Percentiles rank a stretch among this genome's conserved stretches.
These are phyloP conservation scores for Neolamprologus hecqui DNA, from an alignment of 2,113 vertebrate genomes.

Conservation along the genomic window DNA sequence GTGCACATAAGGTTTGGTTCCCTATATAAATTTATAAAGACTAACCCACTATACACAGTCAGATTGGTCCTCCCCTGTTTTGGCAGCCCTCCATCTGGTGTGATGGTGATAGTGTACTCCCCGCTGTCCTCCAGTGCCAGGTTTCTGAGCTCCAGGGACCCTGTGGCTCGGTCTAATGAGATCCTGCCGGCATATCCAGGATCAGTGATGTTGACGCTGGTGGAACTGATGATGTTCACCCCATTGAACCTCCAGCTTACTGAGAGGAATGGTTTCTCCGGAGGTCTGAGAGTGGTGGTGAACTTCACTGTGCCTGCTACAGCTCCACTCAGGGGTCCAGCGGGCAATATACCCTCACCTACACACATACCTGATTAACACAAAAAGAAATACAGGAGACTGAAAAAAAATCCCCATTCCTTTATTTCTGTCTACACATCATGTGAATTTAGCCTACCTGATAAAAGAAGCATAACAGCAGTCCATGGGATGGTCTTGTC, in stretches of 20 bases:
- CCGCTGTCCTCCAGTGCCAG: constrained; percentile 38
- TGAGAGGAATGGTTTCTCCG: background rate
- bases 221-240: constrained; percentile 23
- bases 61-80: background rate
- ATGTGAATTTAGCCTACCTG: constrained; percentile 12
- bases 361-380: background rate
- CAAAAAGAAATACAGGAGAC: rapidly evolving
- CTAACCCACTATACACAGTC: constrained; percentile 41
- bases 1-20: rapidly evolving
- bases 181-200: constrained; percentile 4
- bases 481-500: background rate
- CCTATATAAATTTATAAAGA: background rate
- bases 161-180: constrained; percentile 37
- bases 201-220: background rate
- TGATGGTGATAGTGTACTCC: constrained; percentile 32
- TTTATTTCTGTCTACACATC: background rate
- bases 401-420: background rate
- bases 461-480: background rate
- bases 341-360: constrained; percentile 17
- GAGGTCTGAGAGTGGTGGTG: constrained; percentile 20
- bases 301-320: constrained; percentile 30
- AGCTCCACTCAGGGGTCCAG: constrained; percentile 32
- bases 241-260: constrained; percentile 56
- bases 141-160: constrained; percentile 49
- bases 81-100: background rate